Conservation (phyloP, 2,113 vertebrate species). For the Porphyrio hochstetteri region DNA sequence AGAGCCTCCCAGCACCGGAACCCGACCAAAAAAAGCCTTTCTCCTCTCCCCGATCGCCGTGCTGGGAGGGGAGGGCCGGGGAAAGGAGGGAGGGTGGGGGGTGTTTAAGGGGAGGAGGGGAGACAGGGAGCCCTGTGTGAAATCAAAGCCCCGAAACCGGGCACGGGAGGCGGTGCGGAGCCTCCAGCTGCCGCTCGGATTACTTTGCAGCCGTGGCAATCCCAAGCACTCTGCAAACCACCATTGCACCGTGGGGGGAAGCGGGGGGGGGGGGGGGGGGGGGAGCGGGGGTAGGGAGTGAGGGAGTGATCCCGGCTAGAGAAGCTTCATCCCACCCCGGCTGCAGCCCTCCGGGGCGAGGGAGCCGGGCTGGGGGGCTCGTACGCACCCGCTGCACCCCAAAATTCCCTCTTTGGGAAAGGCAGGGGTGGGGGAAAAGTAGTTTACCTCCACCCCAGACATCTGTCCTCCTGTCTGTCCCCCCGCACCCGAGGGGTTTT, state of each 20-base stretch:
- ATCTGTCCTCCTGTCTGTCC: background rate
- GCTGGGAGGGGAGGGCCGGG: background rate
- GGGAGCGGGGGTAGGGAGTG: background rate
- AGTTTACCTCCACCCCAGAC: background rate
- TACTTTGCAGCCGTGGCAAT: conserved; percentile 64
- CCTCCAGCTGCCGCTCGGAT: conserved; percentile 54
- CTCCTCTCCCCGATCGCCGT: background rate
- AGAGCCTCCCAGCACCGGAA: background rate
- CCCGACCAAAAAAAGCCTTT: background rate
- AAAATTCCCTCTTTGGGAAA: background rate
- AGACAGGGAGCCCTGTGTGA: conserved; percentile 28
- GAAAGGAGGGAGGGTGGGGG: background rate
- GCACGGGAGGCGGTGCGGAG: conserved; percentile 43
- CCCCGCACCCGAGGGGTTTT: background rate
- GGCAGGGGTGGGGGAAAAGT: background rate
- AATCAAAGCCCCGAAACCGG: conserved; percentile 24
- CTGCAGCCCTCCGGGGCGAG: background rate
- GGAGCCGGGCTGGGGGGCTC: background rate
- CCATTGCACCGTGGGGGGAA: background rate
- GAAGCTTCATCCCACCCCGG: background rate
- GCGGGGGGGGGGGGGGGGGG: background rate
- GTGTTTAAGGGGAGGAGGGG: background rate
- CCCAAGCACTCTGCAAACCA: background rate
- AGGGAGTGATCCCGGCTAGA: background rate
- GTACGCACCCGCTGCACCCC: background rate